Conservation (phyloP, 2,113 vertebrate species). For the Pterocles gutturalis region DNA sequence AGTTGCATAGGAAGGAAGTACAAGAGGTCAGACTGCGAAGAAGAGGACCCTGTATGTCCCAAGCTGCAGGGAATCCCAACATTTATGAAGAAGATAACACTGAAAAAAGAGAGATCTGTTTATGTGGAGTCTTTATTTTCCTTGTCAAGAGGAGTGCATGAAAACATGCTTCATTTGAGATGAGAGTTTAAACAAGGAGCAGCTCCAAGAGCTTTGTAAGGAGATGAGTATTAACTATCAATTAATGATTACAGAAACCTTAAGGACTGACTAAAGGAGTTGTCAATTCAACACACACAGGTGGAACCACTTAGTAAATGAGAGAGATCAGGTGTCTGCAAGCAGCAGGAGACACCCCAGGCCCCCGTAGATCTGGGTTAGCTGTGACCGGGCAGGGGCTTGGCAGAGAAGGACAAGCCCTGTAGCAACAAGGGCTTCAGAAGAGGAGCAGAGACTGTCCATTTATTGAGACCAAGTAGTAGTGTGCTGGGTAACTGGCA, state of each 20-base stretch:
- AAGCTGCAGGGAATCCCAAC: background rate
- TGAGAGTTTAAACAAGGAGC: background rate
- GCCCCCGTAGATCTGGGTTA: background rate
- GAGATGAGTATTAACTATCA: background rate
- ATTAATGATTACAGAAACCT: background rate
- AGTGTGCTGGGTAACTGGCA: conserved; percentile 17
- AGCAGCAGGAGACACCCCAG: background rate
- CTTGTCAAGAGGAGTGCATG: background rate
- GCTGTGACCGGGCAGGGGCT: background rate
- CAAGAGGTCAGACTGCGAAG: background rate
- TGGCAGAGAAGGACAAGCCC: background rate
- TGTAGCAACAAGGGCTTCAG: background rate
- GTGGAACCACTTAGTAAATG: accelerated
- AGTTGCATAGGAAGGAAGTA: background rate
- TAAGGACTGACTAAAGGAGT: background rate
- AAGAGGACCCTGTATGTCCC: background rate
- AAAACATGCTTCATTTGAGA: background rate
- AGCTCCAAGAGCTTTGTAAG: background rate
- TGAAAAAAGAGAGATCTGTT: background rate
- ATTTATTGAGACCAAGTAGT: background rate
- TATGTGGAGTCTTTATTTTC: background rate
- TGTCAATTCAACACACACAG: background rate
- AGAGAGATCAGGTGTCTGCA: accelerated
- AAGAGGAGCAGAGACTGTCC: background rate
- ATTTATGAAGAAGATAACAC: background rate